These are phyloP conservation scores for Pocillopora meandrina DNA, from an alignment of 92 coral and sea anemone species.

Conservation along the genomic window DNA sequence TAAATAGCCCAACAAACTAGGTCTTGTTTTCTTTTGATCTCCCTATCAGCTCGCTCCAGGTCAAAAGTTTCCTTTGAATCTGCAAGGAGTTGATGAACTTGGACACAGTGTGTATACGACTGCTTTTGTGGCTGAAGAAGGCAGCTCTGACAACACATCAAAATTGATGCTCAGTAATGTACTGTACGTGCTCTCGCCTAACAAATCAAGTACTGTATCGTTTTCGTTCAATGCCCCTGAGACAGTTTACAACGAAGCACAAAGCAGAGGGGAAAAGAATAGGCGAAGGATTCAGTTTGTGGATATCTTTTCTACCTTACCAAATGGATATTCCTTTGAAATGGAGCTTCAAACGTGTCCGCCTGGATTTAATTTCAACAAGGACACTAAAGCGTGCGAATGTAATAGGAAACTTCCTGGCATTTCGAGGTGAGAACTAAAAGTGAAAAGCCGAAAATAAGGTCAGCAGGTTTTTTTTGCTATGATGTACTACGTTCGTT, in stretches of 20 bases:
- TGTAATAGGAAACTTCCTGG: slow-evolving; percentile 28
- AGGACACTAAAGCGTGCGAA: background rate
- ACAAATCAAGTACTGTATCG: slow-evolving; percentile 35
- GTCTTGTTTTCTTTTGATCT: no score
- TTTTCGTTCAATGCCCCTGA: slow-evolving; percentile 40
- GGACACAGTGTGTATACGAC: slow-evolving; percentile 68
- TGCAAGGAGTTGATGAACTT: slow-evolving; percentile 81
- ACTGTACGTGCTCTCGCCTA: slow-evolving; percentile 59
- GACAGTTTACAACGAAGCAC: slow-evolving; percentile 6
- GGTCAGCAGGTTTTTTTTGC: no score
- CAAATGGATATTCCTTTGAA: slow-evolving; percentile 51
- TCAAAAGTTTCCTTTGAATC: slow-evolving; percentile 55
- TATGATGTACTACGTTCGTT: no score
- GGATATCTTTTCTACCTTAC: slow-evolving; percentile 59
- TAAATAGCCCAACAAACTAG: no score
- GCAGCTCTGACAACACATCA: background rate
- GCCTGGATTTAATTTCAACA: slow-evolving; percentile 70
- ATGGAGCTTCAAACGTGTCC: slow-evolving; percentile 58
- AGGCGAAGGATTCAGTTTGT: slow-evolving; percentile 44
- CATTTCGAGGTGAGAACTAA: slow-evolving; percentile 43
- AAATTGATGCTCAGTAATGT: slow-evolving; percentile 31
- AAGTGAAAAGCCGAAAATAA: background rate
- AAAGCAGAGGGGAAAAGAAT: background rate
- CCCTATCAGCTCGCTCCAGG: slow-evolving; percentile 79
- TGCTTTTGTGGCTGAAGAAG: slow-evolving; percentile 41